Evolutionary conservation across 2,888 invertebrate species (phyloP), one percentile per base, ranked within the genome.

Genomic region (Melinopterus prodromus): DNA sequence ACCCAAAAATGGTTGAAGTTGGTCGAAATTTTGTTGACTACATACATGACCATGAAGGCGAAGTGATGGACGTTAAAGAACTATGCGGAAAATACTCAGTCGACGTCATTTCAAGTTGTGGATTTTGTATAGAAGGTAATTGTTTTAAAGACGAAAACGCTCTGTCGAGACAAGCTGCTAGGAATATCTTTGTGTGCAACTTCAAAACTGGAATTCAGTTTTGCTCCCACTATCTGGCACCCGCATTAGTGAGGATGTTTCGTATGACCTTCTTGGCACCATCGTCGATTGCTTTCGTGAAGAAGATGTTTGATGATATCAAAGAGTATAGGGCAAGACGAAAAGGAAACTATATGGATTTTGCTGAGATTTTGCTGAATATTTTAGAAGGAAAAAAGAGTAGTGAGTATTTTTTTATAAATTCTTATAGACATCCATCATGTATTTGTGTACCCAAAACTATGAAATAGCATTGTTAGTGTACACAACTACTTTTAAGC

Each of bases 1-100:
- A 90, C 38, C 88, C 88, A 0, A 85, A 90, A 53, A 89, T 91
- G 85, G 82, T 87, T 38, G 88, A 89, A 70, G 89, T 88, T 36
- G 87, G 88, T 0, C 80, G 77, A 78, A 35, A 81, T 78, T 6
- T 82, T 77, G 69, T 83, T 70, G 15, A 79, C 14, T 37, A 79
- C 69, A 6, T 76, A 78, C 53, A 71, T 36, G 71, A 26, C 16
- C 76, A 37, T 14, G 37, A 38, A 38, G 76, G 77, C 69, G 80
- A 75, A 78, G 77, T 77, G 38, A 14, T 70, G 26, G 70, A 76
- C 15, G 36, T 69, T 15, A 38, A 16, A 36, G 70, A 75, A 4
- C 9, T 80, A 2, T 16, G 36, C 36, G 35, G 36, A 12, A 77
- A 72, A 35, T 78, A 69, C 16, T 70, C 37, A 12, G 76, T 76